Percentiles rank a stretch among this genome's conserved stretches.
Evolutionary conservation across 2,113 vertebrate species (phyloP).

Genomic region (Larimichthys crocea): DNA sequence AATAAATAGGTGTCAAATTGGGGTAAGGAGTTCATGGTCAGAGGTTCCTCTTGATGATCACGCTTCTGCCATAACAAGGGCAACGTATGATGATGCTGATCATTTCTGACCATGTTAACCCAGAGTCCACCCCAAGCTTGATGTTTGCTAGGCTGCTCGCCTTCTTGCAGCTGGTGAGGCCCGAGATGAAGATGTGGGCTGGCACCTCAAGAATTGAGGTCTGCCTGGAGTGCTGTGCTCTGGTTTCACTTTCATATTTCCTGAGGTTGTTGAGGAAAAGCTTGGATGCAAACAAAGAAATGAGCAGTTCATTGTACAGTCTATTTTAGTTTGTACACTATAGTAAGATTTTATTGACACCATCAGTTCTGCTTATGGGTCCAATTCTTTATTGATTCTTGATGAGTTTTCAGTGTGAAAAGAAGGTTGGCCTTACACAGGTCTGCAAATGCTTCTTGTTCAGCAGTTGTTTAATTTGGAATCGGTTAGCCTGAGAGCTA

Average conservation of each 20-base stretch:
- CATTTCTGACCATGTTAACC: slow-evolving; percentile 40
- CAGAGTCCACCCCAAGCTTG: slow-evolving; percentile 37
- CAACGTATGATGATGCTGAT: slow-evolving; percentile 53
- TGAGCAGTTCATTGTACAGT: neutral
- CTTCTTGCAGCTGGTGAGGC: slow-evolving; percentile 23
- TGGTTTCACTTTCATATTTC: slow-evolving; percentile 29
- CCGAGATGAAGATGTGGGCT: slow-evolving; percentile 30
- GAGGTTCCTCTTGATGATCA: neutral
- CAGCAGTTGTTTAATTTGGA: too few species aligned
- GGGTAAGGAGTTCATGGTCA: too few species aligned
- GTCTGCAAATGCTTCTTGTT: too few species aligned
- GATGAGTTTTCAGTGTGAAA: too few species aligned
- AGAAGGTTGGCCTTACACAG: too few species aligned
- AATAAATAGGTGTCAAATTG: neutral
- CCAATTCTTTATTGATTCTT: too few species aligned
- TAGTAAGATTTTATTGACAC: too few species aligned
- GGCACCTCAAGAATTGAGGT: slow-evolving; percentile 28
- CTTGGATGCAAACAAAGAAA: neutral
- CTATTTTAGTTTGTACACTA: neutral
- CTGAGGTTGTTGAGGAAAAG: slow-evolving; percentile 26
- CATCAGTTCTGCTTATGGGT: too few species aligned
- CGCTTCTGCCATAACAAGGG: slow-evolving; percentile 20
- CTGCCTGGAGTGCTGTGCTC: slow-evolving; percentile 28
- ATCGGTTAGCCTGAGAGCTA: too few species aligned
- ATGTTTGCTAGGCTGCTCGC: slow-evolving; percentile 26